A percentile compares a stretch with the other conserved stretches of the same genome.
Evolutionary conservation across 2,113 vertebrate genomes (phyloP).

Genomic region (Ptychochromis oligacanthus): DNA sequence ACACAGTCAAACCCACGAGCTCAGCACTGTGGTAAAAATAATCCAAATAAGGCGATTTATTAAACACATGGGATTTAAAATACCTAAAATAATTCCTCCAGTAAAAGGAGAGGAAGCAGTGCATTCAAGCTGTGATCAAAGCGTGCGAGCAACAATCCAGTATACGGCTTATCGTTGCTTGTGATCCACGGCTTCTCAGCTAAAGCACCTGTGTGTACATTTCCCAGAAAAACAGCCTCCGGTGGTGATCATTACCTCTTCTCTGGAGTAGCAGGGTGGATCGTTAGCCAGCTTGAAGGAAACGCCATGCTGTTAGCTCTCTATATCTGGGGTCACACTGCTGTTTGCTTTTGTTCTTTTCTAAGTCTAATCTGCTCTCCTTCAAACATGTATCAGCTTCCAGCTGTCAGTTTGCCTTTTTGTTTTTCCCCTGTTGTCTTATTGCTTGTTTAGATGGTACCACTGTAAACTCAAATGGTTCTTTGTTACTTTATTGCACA

Average conservation of each 20-base stretch:
- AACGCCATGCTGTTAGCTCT: constrained; percentile 53
- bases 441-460: constrained; percentile 8
- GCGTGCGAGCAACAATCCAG: constrained; percentile 43
- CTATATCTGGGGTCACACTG: constrained; percentile 53
- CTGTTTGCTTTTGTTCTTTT: constrained; percentile 63
- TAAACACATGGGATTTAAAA: constrained; percentile 58
- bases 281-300: constrained; percentile 68
- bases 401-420: constrained; percentile 36
- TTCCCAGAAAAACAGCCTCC: constrained; percentile 60
- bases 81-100: constrained; percentile 56
- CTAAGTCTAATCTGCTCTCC: constrained; percentile 53
- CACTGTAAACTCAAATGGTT: not conserved
- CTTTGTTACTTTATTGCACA: not conserved
- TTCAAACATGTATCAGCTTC: constrained; percentile 55
- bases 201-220: constrained; percentile 66
- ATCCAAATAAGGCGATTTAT: constrained; percentile 45
- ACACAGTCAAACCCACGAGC: not conserved
- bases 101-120: constrained; percentile 29
- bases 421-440: constrained; percentile 8
- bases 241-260: constrained; percentile 70
- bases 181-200: constrained; percentile 53
- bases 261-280: constrained; percentile 58
- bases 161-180: constrained; percentile 40
- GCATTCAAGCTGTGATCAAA: constrained; percentile 72
- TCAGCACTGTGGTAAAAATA: constrained; percentile 10